These are phyloP conservation scores for Serranus cabrilla DNA, from an alignment of 2,797 vertebrate species.

Conservation along the genomic window DNA sequence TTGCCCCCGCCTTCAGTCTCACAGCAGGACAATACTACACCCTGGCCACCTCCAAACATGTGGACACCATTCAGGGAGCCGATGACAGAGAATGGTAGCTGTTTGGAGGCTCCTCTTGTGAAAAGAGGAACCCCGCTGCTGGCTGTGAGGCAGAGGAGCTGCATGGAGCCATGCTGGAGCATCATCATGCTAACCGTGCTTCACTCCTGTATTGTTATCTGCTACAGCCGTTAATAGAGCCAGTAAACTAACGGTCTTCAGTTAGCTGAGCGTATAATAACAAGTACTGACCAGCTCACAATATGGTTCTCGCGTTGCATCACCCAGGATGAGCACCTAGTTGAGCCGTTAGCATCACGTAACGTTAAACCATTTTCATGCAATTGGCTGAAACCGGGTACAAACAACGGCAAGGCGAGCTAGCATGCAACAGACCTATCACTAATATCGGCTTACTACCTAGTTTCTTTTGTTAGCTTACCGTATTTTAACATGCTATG, in stretches of 20 bases:
- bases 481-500: slow-evolving; percentile 47
- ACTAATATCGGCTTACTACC: neutral
- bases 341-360: slow-evolving; percentile 39
- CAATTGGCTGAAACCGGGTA: neutral
- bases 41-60: slow-evolving; percentile 94
- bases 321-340: neutral
- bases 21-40: slow-evolving; percentile 84
- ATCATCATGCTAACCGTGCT: slow-evolving; percentile 58
- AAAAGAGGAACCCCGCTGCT: slow-evolving; percentile 93
- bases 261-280: neutral
- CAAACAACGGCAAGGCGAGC: neutral
- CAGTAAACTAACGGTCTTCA: neutral
- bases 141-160: slow-evolving; percentile 92
- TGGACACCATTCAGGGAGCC: slow-evolving; percentile 94
- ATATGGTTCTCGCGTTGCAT: slow-evolving; percentile 28
- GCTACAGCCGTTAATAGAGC: neutral
- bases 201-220: slow-evolving; percentile 8
- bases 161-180: slow-evolving; percentile 84
- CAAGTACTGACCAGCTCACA: neutral
- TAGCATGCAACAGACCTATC: neutral
- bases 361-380: neutral
- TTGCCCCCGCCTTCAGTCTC: slow-evolving; percentile 86
- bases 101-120: slow-evolving; percentile 85
- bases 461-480: neutral
- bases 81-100: slow-evolving; percentile 93